Base-by-base conservation (phyloP, 1,140 invertebrate species). In the Zaprionus ghesquierei region DNA sequence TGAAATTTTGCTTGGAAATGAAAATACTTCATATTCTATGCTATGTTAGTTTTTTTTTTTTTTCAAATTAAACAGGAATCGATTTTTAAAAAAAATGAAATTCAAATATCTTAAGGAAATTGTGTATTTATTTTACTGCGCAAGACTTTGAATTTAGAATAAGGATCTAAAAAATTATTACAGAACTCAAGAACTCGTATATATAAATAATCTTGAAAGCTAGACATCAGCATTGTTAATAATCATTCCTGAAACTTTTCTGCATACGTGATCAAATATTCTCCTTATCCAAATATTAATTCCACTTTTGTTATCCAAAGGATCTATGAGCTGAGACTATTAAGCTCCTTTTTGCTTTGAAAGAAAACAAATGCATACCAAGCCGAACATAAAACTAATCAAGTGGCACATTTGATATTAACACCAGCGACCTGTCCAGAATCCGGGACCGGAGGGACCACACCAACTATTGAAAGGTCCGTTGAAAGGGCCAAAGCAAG, bases 381-480 rank as follows among this genome's bases (percentile, higher is more conserved):
- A 46, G 27, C 15, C 33, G 15, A 22, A 8, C 25, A 27, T n/a
- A 9, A 18, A 20, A 15, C 35, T 38, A n/a, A 41, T 13, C 5
- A 15, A 18, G 1, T 9, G 5, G 18, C 10, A 49, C 31, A 31
- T 29, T 54, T 1, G 9, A 41, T 18, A 29, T 55, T 60, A 79
- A 12, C 75, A 79, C 35, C 62, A 69, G 12, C 62, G 5, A 33
- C 77, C 75, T 33, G 69, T 59, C 62, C 75, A 79, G 13, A 27
- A 73, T 9, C 63, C 75, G 9, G 77, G 75, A 2, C 77, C 71
- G n/a, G 59, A 69, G 1, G 77, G 65, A 44, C 77, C 71, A 38
- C 58, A 75, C 55, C 76, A 70, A 3, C 64, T 64, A 49, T 80
- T 75, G 27, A 78, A 80, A 5, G 77, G 73, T n/a, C 77, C 78